These are phyloP conservation scores for Dorcus hopei DNA, from an alignment of 2,888 invertebrate genomes.

Conservation along the genomic window DNA sequence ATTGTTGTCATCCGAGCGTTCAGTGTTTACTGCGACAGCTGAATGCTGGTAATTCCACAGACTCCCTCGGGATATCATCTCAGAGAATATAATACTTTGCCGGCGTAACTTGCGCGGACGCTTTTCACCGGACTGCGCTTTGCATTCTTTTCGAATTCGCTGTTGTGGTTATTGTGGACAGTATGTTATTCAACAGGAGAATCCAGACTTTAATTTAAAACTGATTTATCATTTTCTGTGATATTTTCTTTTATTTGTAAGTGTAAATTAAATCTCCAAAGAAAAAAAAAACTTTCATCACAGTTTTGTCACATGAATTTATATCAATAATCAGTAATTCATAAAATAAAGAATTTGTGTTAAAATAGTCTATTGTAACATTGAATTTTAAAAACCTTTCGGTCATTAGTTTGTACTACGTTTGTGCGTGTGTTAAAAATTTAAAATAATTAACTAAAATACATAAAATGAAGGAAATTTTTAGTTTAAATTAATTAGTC, in stretches of 20 bases:
- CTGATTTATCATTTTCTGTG: not conserved
- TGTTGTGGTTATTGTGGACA: not conserved
- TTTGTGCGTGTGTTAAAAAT: too few relatives aligned
- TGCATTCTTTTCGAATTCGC: not conserved
- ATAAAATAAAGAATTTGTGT: too few relatives aligned
- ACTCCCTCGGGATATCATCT: slow-evolving; percentile 27
- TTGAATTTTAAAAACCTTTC: too few relatives aligned
- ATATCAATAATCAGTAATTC: too few relatives aligned
- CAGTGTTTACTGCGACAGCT: slow-evolving; percentile 36
- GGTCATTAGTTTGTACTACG: too few relatives aligned
- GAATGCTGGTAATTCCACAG: slow-evolving; percentile 34
- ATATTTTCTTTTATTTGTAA: not conserved
- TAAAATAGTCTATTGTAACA: too few relatives aligned
- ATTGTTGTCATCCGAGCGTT: not conserved
- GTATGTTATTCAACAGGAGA: not conserved
- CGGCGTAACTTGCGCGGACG: not conserved
- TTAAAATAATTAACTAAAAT: too few relatives aligned
- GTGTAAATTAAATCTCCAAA: not conserved
- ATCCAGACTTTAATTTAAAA: not conserved
- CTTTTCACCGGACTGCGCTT: not conserved
- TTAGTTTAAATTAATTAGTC: too few relatives aligned
- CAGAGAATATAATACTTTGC: not conserved
- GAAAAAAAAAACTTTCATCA: too few relatives aligned
- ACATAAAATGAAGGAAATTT: too few relatives aligned
- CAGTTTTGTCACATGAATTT: too few relatives aligned